These are phyloP conservation scores for Ceraclea dissimilis DNA, from an alignment of 2,888 invertebrate genomes.

Conservation along the genomic window DNA sequence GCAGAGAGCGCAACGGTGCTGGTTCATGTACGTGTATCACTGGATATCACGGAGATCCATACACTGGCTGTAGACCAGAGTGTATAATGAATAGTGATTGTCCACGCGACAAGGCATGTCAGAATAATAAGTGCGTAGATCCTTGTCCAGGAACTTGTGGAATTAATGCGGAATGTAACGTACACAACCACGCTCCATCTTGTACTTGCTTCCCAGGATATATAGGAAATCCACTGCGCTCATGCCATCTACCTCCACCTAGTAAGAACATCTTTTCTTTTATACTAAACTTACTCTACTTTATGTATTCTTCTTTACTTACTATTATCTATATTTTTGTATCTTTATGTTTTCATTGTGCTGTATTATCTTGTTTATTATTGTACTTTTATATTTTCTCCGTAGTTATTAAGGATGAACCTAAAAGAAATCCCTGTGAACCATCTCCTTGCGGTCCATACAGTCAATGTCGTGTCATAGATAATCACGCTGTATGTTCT, in stretches of 20 bases:
- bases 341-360: slow-evolving; percentile 20
- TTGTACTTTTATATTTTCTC: slow-evolving; percentile 9
- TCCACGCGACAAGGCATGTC: slow-evolving; percentile 61
- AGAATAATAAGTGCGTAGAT: slow-evolving; percentile 69
- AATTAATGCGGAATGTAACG: slow-evolving; percentile 66
- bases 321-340: slow-evolving; percentile 28
- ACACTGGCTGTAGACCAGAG: slow-evolving; percentile 72
- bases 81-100: slow-evolving; percentile 74
- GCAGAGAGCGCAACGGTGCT: slow-evolving; percentile 65
- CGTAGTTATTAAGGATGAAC: slow-evolving; percentile 31
- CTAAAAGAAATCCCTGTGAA: slow-evolving; percentile 57
- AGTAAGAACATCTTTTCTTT: slow-evolving; percentile 44
- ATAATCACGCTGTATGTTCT: slow-evolving; percentile 69
- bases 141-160: slow-evolving; percentile 75
- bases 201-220: slow-evolving; percentile 68
- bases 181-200: slow-evolving; percentile 68
- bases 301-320: slow-evolving; percentile 27
- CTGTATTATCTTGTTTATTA: slow-evolving; percentile 4
- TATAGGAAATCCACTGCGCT: slow-evolving; percentile 62
- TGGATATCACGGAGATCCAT: slow-evolving; percentile 71
- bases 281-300: slow-evolving; percentile 27
- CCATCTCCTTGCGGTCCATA: slow-evolving; percentile 75
- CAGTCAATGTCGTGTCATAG: slow-evolving; percentile 63
- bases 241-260: slow-evolving; percentile 51
- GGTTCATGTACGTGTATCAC: slow-evolving; percentile 70